phyloP scores from a whole-genome alignment of 2,113 vertebrate species.

The Corythoichthys haematopterus region DNA sequence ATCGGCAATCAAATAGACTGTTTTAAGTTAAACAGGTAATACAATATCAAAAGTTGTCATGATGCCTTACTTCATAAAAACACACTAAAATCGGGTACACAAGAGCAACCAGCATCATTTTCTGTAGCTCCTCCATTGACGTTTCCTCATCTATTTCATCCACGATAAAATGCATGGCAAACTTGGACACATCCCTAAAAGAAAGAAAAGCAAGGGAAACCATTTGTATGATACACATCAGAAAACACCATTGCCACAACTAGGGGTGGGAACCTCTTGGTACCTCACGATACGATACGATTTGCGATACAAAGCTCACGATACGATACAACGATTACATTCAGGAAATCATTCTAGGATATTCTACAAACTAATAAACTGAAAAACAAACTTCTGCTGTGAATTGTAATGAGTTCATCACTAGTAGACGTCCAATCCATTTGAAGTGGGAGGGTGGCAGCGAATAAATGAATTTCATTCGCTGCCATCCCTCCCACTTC shows the following conservation, averaged over 20 bases:
- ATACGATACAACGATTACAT: too few relatives aligned
- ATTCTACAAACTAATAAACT: too few relatives aligned
- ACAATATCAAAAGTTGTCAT: not conserved
- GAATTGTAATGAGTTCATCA: too few relatives aligned
- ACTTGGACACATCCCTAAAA: slow-evolving; percentile 92
- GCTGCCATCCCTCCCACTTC: too few relatives aligned
- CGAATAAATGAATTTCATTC: too few relatives aligned
- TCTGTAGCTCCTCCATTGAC: slow-evolving; percentile 96
- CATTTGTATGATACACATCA: not conserved
- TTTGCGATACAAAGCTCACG: too few relatives aligned
- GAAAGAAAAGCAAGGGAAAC: slow-evolving; percentile 11
- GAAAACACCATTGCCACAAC: not conserved
- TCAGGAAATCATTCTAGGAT: too few relatives aligned
- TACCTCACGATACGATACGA: too few relatives aligned
- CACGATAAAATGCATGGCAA: slow-evolving; percentile 98
- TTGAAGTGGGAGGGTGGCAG: too few relatives aligned
- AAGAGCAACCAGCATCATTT: slow-evolving; percentile 97
- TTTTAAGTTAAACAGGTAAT: not conserved
- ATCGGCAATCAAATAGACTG: not conserved
- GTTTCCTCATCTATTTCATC: slow-evolving; percentile 99
- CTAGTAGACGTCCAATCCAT: too few relatives aligned
- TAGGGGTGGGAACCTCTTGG: too few relatives aligned
- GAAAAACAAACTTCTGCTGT: too few relatives aligned
- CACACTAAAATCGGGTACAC: slow-evolving; percentile 95
- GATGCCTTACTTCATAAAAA: slow-evolving; percentile 87